Evolutionary conservation across 2,888 invertebrate species (phyloP).

Genomic region (Heteromurus nitidus): DNA sequence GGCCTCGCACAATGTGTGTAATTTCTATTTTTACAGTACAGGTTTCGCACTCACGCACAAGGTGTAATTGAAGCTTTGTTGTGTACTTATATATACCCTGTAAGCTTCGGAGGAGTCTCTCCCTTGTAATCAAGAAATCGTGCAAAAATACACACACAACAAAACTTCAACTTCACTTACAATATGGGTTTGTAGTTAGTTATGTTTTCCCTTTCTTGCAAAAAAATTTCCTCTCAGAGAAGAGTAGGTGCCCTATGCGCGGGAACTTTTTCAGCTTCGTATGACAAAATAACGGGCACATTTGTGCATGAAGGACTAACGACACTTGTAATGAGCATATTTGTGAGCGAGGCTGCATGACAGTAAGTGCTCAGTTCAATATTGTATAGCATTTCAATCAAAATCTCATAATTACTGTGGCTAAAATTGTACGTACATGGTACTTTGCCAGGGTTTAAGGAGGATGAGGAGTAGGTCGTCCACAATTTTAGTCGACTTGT

Average conservation of each 20-base stretch:
- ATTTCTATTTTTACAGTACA: conserved; percentile 14
- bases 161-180: not conserved
- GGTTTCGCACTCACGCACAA: conserved; percentile 11
- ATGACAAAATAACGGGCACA: too few species aligned
- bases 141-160: not conserved
- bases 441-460: too few species aligned
- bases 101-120: not conserved
- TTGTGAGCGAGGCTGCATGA: too few species aligned
- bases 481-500: not conserved
- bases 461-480: not conserved
- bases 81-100: not conserved
- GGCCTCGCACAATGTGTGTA: conserved; percentile 8
- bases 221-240: too few species aligned
- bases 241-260: too few species aligned
- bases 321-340: too few species aligned
- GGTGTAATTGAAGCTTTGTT: not conserved
- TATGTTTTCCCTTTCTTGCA: too few species aligned
- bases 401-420: too few species aligned
- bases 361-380: not conserved
- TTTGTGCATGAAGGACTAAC: too few species aligned
- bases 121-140: not conserved
- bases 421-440: too few species aligned
- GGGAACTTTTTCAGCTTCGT: too few species aligned
- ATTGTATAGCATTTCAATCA: too few species aligned
- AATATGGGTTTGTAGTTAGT: not conserved